These are phyloP conservation scores for Nebria brevicollis DNA, from an alignment of 2,888 invertebrate species.

Conservation along the genomic window DNA sequence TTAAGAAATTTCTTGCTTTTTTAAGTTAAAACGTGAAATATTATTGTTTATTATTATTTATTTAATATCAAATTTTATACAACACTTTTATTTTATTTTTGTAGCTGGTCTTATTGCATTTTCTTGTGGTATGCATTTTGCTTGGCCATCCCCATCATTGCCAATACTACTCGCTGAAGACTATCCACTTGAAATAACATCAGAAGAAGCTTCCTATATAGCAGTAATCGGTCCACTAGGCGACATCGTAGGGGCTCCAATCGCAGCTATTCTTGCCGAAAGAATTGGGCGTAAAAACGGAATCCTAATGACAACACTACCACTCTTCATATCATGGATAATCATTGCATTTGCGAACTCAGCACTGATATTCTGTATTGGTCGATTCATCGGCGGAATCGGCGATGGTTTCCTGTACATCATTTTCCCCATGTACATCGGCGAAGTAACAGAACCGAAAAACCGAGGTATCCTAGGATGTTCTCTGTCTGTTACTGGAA, in stretches of 20 bases:
- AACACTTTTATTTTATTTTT: too few species aligned
- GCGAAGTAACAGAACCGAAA: conserved; percentile 52
- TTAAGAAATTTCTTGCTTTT: too few species aligned
- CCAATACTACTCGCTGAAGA: conserved; percentile 34
- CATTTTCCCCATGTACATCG: conserved; percentile 51
- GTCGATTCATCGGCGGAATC: conserved; percentile 49
- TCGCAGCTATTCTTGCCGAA: conserved; percentile 32
- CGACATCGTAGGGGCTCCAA: conserved; percentile 34
- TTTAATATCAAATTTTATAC: too few species aligned
- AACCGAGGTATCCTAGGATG: conserved; percentile 51
- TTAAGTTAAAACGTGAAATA: too few species aligned
- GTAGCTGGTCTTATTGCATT: conserved; percentile 31
- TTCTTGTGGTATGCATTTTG: conserved; percentile 29
- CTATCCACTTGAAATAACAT: conserved; percentile 26
- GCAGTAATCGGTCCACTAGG: conserved; percentile 34
- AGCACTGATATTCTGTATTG: conserved; percentile 41
- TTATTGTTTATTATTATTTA: too few species aligned
- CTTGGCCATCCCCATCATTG: conserved; percentile 39
- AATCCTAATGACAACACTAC: conserved; percentile 34
- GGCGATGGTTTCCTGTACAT: conserved; percentile 51
- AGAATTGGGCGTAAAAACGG: conserved; percentile 34
- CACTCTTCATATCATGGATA: conserved; percentile 49
- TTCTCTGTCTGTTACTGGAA: conserved; percentile 49
- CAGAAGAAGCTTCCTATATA: conserved; percentile 37
- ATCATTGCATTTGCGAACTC: conserved; percentile 36